Conservation (phyloP, 2,113 vertebrate genomes). For the Petrocephalus microphthalmus region DNA sequence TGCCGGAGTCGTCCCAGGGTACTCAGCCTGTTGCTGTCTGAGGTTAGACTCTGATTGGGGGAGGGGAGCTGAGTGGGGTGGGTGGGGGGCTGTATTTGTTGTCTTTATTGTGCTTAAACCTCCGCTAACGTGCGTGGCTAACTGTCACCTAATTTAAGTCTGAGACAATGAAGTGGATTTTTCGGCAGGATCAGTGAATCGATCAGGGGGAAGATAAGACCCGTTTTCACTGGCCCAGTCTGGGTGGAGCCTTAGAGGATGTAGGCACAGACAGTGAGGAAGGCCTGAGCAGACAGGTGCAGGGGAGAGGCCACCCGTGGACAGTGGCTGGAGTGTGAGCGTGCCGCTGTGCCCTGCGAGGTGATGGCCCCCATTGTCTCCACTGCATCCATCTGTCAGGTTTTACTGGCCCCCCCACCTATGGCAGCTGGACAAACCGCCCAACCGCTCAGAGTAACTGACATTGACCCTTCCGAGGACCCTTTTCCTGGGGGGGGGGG, state of each 20-base stretch:
- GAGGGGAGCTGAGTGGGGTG: not conserved
- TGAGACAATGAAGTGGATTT: not conserved
- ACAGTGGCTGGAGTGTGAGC: not conserved
- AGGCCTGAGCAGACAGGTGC: not conserved
- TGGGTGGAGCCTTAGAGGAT: not conserved
- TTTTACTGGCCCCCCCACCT: constrained; percentile 23
- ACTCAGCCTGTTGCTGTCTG: constrained; percentile 60
- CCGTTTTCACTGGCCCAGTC: not conserved
- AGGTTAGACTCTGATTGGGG: not conserved
- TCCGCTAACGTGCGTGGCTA: not conserved
- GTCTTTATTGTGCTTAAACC: not conserved
- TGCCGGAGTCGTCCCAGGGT: constrained; percentile 48
- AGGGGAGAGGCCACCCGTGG: not conserved
- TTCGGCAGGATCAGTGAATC: not conserved
- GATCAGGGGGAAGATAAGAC: not conserved
- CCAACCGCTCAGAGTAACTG: constrained; percentile 29
- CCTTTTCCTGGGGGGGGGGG: not conserved
- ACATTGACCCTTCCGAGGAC: not conserved
- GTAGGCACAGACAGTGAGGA: not conserved
- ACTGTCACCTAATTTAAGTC: not conserved
- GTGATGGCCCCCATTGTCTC: constrained; percentile 37
- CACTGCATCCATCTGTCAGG: constrained; percentile 40
- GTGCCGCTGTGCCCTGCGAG: not conserved
- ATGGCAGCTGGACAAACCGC: constrained; percentile 45
- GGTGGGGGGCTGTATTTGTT: not conserved